Conservation (phyloP, 2,797 vertebrate species). For the Schizopygopsis malacanthus region DNA sequence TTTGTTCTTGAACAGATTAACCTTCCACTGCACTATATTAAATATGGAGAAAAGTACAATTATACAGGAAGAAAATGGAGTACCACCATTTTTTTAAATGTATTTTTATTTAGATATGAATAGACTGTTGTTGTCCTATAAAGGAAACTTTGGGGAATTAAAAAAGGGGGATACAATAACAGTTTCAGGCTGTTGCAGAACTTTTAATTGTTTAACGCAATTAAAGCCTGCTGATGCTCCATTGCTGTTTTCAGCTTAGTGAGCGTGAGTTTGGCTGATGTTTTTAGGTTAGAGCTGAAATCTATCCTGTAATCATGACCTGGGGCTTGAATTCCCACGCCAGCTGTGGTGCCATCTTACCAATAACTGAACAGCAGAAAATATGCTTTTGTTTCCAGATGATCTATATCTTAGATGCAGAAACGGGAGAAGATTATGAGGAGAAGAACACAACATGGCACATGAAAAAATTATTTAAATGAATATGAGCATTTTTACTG, state of each 20-base stretch:
- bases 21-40: constrained; percentile 26
- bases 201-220: neutral
- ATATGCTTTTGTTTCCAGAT: constrained; percentile 48
- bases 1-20: constrained; percentile 45
- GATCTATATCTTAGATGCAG: constrained; percentile 53
- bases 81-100: neutral
- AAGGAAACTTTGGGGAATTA: neutral
- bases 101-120: neutral
- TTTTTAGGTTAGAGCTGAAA: constrained; percentile 54
- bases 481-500: constrained; percentile 2
- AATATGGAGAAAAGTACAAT: constrained; percentile 19
- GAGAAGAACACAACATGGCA: neutral
- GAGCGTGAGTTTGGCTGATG: constrained; percentile 22
- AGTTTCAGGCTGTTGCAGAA: constrained; percentile 4
- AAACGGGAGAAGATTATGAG: constrained; percentile 17
- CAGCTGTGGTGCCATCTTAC: constrained; percentile 51
- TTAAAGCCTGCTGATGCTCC: constrained; percentile 2
- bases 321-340: constrained; percentile 46
- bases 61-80: constrained; percentile 1
- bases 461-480: neutral
- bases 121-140: neutral
- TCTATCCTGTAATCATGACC: constrained; percentile 52
- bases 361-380: constrained; percentile 42
- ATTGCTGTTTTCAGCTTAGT: constrained; percentile 1
- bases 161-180: neutral